Percentiles rank a stretch among this genome's conserved stretches.
Conservation (phyloP, 2,888 invertebrate genomes). For the Hedychridium roseum region DNA sequence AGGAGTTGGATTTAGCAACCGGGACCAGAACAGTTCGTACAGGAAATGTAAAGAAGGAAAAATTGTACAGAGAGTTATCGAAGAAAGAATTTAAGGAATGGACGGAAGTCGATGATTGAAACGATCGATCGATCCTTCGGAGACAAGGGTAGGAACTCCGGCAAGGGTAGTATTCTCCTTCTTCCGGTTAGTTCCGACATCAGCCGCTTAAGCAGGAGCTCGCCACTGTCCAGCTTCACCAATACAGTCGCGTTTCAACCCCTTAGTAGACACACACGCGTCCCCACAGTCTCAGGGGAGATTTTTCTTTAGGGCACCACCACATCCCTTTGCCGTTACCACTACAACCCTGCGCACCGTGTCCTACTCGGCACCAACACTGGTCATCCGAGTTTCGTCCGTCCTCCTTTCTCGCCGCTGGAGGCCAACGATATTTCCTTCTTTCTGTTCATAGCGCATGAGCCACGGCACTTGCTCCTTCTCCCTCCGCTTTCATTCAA, state of each 20-base stretch:
- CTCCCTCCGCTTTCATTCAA: conserved; percentile 22
- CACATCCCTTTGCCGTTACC: conserved; percentile 44
- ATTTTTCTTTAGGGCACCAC: conserved; percentile 60
- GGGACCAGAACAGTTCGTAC: too few species aligned
- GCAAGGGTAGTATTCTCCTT: conserved; percentile 12
- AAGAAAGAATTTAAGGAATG: background rate
- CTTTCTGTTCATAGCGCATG: too few species aligned
- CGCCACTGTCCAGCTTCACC: conserved; percentile 63
- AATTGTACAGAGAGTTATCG: background rate
- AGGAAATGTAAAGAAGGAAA: background rate
- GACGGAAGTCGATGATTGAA: too few species aligned
- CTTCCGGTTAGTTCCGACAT: conserved; percentile 54
- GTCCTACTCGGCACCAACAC: conserved; percentile 35
- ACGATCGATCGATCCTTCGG: background rate
- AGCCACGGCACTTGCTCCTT: too few species aligned
- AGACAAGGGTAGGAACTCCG: background rate
- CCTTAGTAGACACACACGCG: conserved; percentile 53
- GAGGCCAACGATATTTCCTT: too few species aligned
- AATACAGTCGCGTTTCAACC: conserved; percentile 45
- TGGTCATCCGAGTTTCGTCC: conserved; percentile 35
- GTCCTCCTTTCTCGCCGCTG: conserved; percentile 32
- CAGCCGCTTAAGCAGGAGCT: conserved; percentile 61
- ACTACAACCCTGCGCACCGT: conserved; percentile 37
- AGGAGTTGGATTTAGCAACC: too few species aligned
- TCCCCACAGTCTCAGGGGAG: conserved; percentile 38